Evolutionary conservation across 2,888 invertebrate genomes (phyloP).

Genomic region (Apodemia mormo): DNA sequence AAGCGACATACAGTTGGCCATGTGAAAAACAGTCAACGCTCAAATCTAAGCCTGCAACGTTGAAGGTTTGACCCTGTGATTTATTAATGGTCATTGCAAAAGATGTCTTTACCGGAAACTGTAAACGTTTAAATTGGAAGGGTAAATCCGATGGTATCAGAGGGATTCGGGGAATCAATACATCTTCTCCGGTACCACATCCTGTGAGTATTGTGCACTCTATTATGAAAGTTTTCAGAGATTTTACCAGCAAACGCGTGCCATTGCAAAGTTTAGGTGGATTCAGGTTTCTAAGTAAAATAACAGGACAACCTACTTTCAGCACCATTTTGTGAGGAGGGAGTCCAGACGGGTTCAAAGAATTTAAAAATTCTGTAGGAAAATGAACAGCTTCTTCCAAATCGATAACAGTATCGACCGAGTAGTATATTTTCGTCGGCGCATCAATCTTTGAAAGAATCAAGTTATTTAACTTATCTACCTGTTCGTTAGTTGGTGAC

Average conservation of each 20-base stretch:
- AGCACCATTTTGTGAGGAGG: slow-evolving; percentile 39
- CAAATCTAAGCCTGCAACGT: slow-evolving; percentile 30
- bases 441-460: slow-evolving; percentile 38
- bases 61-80: slow-evolving; percentile 32
- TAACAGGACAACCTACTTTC: slow-evolving; percentile 41
- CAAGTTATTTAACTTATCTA: slow-evolving; percentile 40
- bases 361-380: slow-evolving; percentile 34
- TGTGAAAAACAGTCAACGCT: slow-evolving; percentile 31
- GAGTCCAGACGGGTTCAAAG: slow-evolving; percentile 35
- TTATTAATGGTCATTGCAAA: slow-evolving; percentile 35
- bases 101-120: slow-evolving; percentile 36
- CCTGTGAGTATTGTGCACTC: slow-evolving; percentile 42
- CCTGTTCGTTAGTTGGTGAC: slow-evolving; percentile 42
- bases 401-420: slow-evolving; percentile 40
- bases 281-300: slow-evolving; percentile 40
- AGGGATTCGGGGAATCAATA: slow-evolving; percentile 34
- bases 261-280: slow-evolving; percentile 39
- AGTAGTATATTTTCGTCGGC: slow-evolving; percentile 38
- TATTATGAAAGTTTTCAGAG: slow-evolving; percentile 41
- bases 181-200: slow-evolving; percentile 38
- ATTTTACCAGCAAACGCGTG: slow-evolving; percentile 37
- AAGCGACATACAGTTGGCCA: slow-evolving; percentile 25
- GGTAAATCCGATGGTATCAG: slow-evolving; percentile 39
- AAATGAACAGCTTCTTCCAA: slow-evolving; percentile 36
- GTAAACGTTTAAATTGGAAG: slow-evolving; percentile 39